Conservation (phyloP, 2,888 invertebrate genomes). For the Morpho achilles region DNA sequence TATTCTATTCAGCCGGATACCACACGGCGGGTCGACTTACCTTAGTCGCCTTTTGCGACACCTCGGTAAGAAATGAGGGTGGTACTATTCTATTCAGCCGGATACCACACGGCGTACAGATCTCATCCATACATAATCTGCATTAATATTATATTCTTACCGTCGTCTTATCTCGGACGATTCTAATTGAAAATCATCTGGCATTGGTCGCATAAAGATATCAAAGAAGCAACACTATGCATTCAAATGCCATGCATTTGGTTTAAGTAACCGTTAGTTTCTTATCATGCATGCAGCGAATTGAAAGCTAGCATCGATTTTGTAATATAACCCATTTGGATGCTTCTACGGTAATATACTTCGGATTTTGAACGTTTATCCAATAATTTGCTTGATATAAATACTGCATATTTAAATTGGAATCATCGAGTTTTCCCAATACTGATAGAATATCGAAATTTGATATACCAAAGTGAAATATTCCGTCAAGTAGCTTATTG, state of each 20-base stretch:
- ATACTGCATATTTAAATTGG: too few species aligned
- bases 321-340: slow-evolving; percentile 1
- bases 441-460: too few species aligned
- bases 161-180: not conserved
- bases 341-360: slow-evolving; percentile 1
- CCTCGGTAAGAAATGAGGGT: too few species aligned
- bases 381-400: too few species aligned
- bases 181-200: slow-evolving; percentile 10
- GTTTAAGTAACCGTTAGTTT: slow-evolving; percentile 15
- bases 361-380: not conserved
- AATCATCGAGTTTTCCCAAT: too few species aligned
- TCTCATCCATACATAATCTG: not conserved
- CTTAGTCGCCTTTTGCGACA: too few species aligned
- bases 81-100: too few species aligned
- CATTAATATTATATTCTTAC: not conserved
- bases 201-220: slow-evolving; percentile 14
- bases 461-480: not conserved
- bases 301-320: slow-evolving; percentile 9
- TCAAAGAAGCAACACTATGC: slow-evolving; percentile 13
- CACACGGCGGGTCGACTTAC: too few species aligned
- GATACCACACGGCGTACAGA: too few species aligned
- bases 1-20: too few species aligned
- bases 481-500: slow-evolving; percentile 24
- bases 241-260: slow-evolving; percentile 18
- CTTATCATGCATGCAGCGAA: slow-evolving; percentile 6